These are phyloP conservation scores for Bubo blakistoni DNA, from an alignment of 2,113 vertebrate species.

Conservation along the genomic window DNA sequence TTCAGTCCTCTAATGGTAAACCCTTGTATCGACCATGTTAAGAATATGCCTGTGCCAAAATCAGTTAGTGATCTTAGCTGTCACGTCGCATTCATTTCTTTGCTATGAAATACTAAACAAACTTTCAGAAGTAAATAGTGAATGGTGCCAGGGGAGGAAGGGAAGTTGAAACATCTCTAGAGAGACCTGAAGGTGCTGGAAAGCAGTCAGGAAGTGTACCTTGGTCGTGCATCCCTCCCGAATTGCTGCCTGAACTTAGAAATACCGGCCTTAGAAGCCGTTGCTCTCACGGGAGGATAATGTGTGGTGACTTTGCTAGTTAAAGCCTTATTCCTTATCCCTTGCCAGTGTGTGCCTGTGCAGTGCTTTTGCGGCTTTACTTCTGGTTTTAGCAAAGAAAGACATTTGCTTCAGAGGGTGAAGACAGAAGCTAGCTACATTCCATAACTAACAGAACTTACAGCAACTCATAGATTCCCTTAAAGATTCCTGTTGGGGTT, in stretches of 20 bases:
- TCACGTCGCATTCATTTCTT: accelerated
- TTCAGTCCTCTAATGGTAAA: neutral
- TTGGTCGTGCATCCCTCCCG: neutral
- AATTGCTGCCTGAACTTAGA: neutral
- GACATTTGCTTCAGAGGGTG: neutral
- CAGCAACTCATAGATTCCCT: neutral
- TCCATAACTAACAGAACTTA: neutral
- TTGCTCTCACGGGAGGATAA: neutral
- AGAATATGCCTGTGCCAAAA: neutral
- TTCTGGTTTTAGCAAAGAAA: neutral
- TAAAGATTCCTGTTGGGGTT: neutral
- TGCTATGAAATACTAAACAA: neutral
- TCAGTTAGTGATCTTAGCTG: neutral
- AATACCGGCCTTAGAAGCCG: accelerated
- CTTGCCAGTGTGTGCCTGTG: neutral
- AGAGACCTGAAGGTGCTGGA: neutral
- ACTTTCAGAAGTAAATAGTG: neutral
- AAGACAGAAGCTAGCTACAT: neutral
- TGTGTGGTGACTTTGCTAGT: neutral
- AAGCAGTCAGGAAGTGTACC: neutral
- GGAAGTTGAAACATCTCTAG: neutral
- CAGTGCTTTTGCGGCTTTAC: neutral
- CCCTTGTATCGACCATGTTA: neutral
- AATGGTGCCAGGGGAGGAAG: neutral
- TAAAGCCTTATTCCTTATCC: neutral